These are phyloP conservation scores for Drosophila mulleri DNA, from an alignment of 2,888 invertebrate species.

Conservation along the genomic window DNA sequence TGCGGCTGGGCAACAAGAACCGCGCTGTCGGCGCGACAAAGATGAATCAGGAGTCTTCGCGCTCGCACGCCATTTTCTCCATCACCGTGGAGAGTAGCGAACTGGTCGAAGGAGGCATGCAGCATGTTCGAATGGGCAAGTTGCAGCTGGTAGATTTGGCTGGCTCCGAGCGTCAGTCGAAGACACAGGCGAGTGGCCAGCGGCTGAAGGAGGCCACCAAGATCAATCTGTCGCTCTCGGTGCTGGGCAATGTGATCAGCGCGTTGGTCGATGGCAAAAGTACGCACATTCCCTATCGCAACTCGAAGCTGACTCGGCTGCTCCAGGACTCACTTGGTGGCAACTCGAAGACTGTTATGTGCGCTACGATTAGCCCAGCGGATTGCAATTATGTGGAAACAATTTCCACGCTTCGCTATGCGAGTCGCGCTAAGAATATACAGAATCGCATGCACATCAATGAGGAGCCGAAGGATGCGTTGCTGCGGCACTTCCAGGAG, in stretches of 20 bases:
- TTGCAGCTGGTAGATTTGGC: constrained; percentile 98
- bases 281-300: constrained; percentile 98
- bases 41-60: constrained; percentile 98
- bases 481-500: constrained; percentile 97
- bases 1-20: constrained; percentile 98
- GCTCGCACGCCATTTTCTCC: constrained; percentile 99
- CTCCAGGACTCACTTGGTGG: constrained; percentile 99
- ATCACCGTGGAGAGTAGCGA: constrained; percentile 98
- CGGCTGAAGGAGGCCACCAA: constrained; percentile 98
- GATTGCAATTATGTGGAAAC: constrained; percentile 98
- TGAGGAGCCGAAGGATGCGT: constrained; percentile 98
- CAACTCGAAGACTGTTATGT: constrained; percentile 98
- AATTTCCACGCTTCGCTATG: constrained; percentile 97
- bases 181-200: constrained; percentile 97
- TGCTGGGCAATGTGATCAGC: constrained; percentile 98
- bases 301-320: constrained; percentile 97
- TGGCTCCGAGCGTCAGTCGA: constrained; percentile 98
- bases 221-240: constrained; percentile 98
- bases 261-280: constrained; percentile 99
- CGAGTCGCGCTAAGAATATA: constrained; percentile 98
- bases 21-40: constrained; percentile 96
- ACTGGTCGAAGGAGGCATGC: constrained; percentile 91
- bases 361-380: constrained; percentile 98
- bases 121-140: constrained; percentile 97
- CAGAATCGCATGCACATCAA: constrained; percentile 98